These are phyloP conservation scores for Falco punctatus DNA, from an alignment of 2,113 vertebrate genomes.

Conservation along the genomic window DNA sequence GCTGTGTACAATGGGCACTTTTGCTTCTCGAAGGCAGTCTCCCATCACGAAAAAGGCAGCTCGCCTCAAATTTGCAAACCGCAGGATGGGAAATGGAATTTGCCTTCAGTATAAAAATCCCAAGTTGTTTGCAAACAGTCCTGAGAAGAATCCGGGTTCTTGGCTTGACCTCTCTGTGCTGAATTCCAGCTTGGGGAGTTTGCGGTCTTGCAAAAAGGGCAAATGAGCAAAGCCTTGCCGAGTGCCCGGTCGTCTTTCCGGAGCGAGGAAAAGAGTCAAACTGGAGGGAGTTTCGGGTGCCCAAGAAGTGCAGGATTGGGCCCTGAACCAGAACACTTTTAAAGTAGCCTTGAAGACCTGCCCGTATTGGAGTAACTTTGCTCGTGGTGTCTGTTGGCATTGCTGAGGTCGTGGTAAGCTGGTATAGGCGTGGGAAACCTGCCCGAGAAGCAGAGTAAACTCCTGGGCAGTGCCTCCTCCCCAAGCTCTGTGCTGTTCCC, in stretches of 20 bases:
- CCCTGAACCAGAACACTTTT: background rate
- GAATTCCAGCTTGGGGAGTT: slow-evolving; percentile 39
- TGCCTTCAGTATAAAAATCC: slow-evolving; percentile 51
- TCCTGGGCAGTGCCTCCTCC: background rate
- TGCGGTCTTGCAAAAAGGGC: background rate
- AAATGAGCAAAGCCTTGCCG: background rate
- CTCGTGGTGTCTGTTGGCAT: fast-evolving
- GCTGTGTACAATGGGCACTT: background rate
- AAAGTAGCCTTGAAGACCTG: background rate
- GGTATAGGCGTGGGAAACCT: background rate
- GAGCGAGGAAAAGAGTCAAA: background rate
- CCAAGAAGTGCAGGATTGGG: background rate
- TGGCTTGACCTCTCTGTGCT: background rate
- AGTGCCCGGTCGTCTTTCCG: fast-evolving
- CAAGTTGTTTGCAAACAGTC: slow-evolving; percentile 61
- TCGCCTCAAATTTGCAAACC: slow-evolving; percentile 42
- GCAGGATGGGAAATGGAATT: slow-evolving; percentile 57
- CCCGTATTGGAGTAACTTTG: background rate
- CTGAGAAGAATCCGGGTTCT: slow-evolving; percentile 20
- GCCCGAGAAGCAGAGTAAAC: background rate
- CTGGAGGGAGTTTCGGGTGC: background rate
- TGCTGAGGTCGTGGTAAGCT: background rate
- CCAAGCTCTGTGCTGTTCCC: background rate
- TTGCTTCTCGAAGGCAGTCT: background rate
- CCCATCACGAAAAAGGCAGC: slow-evolving; percentile 15